Conservation (phyloP, 2,888 invertebrate genomes). For the Vesta saturnalis region DNA sequence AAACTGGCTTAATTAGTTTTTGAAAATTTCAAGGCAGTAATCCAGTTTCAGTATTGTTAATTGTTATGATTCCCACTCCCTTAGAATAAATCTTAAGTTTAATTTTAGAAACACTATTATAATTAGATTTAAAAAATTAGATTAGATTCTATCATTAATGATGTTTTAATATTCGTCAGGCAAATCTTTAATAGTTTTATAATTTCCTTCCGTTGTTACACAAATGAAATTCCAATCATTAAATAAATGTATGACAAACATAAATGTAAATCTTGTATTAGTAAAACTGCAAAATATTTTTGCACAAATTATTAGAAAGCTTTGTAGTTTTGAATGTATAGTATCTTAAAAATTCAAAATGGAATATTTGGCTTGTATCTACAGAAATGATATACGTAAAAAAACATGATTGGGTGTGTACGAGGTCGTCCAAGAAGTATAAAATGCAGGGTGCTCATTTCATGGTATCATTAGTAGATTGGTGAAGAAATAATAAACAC, state of each 20-base stretch:
- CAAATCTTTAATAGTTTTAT: not conserved
- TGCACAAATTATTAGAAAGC: not conserved
- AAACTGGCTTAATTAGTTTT: not conserved
- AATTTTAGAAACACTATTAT: too few relatives aligned
- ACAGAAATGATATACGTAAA: constrained; percentile 10
- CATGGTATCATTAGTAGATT: constrained; percentile 36
- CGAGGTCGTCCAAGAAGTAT: constrained; percentile 44
- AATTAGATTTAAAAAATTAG: not conserved
- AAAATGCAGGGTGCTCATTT: constrained; percentile 36
- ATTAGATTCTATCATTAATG: not conserved
- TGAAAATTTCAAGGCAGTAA: not conserved
- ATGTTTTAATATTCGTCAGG: not conserved
- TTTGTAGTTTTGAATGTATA: not conserved
- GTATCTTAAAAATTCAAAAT: not conserved
- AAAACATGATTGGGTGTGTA: constrained; percentile 37
- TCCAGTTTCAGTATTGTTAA: not conserved
- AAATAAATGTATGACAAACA: too few relatives aligned
- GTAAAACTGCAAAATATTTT: too few relatives aligned
- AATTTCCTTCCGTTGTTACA: not conserved
- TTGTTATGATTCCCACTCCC: not conserved
- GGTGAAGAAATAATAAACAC: constrained; percentile 11
- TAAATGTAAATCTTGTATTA: too few relatives aligned
- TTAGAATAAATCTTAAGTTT: too few relatives aligned
- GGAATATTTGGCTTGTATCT: constrained; percentile 18
- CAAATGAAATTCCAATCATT: not conserved